A percentile compares a stretch with the other conserved stretches of the same genome.
These are phyloP conservation scores for Gobio gobio DNA, from an alignment of 2,113 vertebrate species.

Conservation along the genomic window DNA sequence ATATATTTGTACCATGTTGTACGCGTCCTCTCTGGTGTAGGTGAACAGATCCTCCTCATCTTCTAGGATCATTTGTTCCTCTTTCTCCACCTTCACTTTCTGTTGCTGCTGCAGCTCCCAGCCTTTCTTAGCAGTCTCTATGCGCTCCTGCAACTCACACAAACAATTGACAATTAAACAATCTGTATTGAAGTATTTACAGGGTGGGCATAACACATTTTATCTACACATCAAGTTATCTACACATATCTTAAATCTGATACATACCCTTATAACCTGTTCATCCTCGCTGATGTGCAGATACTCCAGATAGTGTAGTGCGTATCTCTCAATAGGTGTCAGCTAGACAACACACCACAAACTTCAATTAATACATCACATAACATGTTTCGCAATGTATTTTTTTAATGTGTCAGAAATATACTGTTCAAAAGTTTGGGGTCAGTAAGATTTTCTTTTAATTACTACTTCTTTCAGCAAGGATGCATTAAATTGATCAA, in stretches of 20 bases:
- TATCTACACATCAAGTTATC: no score
- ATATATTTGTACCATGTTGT: conserved; percentile 83
- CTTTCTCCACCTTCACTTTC: conserved; percentile 80
- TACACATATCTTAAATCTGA: not conserved
- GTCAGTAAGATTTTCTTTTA: not conserved
- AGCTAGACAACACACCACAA: conserved; percentile 73
- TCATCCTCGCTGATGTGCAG: conserved; percentile 78
- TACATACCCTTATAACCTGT: conserved; percentile 69
- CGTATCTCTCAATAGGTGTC: conserved; percentile 93
- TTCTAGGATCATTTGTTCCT: conserved; percentile 78
- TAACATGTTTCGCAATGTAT: no score
- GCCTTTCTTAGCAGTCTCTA: conserved; percentile 79
- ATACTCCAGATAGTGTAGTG: conserved; percentile 89
- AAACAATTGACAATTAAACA: not conserved
- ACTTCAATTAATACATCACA: not conserved
- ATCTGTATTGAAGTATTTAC: not conserved
- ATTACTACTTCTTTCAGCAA: not conserved
- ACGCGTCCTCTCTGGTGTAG: conserved; percentile 91
- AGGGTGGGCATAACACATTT: not conserved
- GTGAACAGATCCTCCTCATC: conserved; percentile 89
- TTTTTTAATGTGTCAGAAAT: no score
- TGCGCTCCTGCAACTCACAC: conserved; percentile 71
- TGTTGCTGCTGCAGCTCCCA: conserved; percentile 87
- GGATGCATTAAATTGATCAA: not conserved
- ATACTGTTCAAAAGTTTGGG: not conserved